Evolutionary conservation across 2,113 vertebrate genomes (phyloP).

Genomic region (Myotis brandtii): DNA sequence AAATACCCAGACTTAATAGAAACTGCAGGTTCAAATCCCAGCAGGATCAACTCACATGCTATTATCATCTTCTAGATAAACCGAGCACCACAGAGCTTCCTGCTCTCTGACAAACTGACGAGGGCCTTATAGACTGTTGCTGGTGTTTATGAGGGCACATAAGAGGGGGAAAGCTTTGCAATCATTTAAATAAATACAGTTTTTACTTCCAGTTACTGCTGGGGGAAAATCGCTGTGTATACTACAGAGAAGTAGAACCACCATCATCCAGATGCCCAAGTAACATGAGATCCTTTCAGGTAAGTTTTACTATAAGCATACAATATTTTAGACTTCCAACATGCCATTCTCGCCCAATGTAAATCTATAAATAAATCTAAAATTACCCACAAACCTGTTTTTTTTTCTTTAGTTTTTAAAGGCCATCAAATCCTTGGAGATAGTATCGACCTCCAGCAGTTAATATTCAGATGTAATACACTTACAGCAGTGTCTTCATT

Average conservation of each 20-base stretch:
- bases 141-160: neutral
- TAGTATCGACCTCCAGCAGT: neutral
- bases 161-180: neutral
- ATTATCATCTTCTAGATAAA: neutral
- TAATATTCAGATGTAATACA: neutral
- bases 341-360: neutral
- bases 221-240: neutral
- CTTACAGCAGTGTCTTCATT: neutral
- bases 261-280: neutral
- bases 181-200: neutral
- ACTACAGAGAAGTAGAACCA: neutral
- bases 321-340: conserved; percentile 36
- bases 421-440: conserved; percentile 4
- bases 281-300: neutral
- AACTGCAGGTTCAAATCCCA: conserved; percentile 20
- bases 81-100: neutral
- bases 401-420: conserved; percentile 64
- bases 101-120: neutral
- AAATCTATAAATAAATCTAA: conserved; percentile 43
- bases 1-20: neutral
- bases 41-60: neutral
- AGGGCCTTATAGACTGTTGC: neutral
- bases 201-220: neutral
- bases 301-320: neutral
- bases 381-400: conserved; percentile 38